phyloP scores from a whole-genome alignment of 2,113 vertebrate genomes.

The Ceratotherium simum region DNA sequence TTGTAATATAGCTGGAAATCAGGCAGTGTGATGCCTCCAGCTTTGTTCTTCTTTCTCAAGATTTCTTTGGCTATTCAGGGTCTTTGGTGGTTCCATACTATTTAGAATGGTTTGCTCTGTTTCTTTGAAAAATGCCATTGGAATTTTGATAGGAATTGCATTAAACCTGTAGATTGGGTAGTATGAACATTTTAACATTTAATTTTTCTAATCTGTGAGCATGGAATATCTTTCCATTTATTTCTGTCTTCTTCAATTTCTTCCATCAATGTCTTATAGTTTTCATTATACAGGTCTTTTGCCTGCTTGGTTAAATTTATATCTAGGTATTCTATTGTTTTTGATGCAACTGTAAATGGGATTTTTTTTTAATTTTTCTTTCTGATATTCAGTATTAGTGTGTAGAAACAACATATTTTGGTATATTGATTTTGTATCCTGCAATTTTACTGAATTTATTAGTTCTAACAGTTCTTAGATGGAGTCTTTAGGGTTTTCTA shows the following conservation, averaged over 20 bases:
- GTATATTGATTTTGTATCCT: neutral
- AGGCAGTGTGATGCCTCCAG: neutral
- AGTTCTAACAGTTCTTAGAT: neutral
- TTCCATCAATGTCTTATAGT: neutral
- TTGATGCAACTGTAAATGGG: neutral
- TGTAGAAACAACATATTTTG: neutral
- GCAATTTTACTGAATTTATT: neutral
- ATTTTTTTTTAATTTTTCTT: neutral
- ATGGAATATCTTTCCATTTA: neutral
- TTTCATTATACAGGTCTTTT: neutral
- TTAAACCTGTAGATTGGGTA: neutral
- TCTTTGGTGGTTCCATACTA: neutral
- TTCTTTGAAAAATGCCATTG: neutral
- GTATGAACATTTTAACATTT: neutral
- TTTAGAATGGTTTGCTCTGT: neutral
- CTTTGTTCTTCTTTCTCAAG: neutral
- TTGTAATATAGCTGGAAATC: neutral
- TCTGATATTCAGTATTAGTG: neutral
- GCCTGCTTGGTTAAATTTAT: neutral
- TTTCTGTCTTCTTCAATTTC: neutral
- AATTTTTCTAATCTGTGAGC: neutral
- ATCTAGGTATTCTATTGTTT: neutral
- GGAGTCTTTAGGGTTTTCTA: neutral
- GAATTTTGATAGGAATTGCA: neutral
- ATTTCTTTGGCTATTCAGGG: neutral